These are phyloP conservation scores for Auanema freiburgensis DNA, from an alignment of 2,888 invertebrate species.

Conservation along the genomic window DNA sequence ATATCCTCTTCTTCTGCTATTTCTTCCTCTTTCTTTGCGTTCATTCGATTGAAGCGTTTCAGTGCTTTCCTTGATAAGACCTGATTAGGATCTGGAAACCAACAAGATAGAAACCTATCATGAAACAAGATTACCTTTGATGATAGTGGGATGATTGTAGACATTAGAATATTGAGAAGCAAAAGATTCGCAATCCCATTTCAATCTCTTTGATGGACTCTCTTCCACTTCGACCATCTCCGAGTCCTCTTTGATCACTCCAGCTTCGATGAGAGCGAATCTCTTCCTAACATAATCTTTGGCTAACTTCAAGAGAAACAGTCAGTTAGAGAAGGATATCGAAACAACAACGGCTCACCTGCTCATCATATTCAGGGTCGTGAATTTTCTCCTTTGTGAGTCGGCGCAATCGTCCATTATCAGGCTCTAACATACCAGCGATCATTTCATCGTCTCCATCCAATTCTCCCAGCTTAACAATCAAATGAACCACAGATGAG, in stretches of 20 bases:
- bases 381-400: conserved; percentile 79
- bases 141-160: conserved; percentile 88
- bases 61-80: conserved; percentile 47
- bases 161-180: conserved; percentile 81
- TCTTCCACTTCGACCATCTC: conserved; percentile 47
- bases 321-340: too few relatives aligned
- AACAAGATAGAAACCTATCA: not conserved
- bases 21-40: conserved; percentile 49
- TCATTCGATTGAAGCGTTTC: conserved; percentile 47
- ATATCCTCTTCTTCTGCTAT: conserved; percentile 29
- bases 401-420: conserved; percentile 75
- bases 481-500: too few relatives aligned
- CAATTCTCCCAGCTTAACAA: conserved; percentile 38
- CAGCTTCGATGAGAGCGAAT: conserved; percentile 40
- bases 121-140: conserved; percentile 67
- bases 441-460: conserved; percentile 66
- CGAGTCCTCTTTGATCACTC: conserved; percentile 37
- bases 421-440: conserved; percentile 73
- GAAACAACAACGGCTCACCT: too few relatives aligned
- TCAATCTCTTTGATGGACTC: conserved; percentile 37
- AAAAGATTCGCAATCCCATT: conserved; percentile 63
- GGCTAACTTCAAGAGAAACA: conserved; percentile 23
- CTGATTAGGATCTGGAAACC: conserved; percentile 8
- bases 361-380: conserved; percentile 55
- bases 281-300: conserved; percentile 41